Percentiles rank a stretch among this genome's conserved stretches.
Evolutionary conservation across 2,113 vertebrate species (phyloP).

Genomic region (Excalfactoria chinensis): DNA sequence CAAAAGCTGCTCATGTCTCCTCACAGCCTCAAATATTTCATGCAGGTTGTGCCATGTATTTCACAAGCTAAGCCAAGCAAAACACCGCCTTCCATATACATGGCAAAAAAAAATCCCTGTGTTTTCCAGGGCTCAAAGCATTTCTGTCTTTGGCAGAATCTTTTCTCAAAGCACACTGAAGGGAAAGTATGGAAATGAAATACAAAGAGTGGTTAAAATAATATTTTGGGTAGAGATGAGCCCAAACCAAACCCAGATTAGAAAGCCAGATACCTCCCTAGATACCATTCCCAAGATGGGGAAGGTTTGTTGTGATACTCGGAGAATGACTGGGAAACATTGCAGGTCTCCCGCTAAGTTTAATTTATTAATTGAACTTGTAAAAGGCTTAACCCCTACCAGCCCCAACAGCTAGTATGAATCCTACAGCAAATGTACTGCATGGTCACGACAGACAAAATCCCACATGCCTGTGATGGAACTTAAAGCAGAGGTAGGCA

Average conservation of each 20-base stretch:
- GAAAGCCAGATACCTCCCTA: slow-evolving; percentile 36
- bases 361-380: slow-evolving; percentile 36
- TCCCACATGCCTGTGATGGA: not conserved
- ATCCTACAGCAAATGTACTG: not conserved
- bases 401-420: not conserved
- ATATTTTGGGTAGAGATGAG: slow-evolving; percentile 61
- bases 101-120: slow-evolving; percentile 21
- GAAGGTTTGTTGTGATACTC: slow-evolving; percentile 31
- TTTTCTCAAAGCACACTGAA: slow-evolving; percentile 51
- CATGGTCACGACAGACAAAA: not conserved
- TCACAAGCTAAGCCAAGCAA: slow-evolving; percentile 61
- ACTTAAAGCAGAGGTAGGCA: not conserved
- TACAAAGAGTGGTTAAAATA: slow-evolving; percentile 66
- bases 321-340: not conserved
- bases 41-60: slow-evolving; percentile 72
- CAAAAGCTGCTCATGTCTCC: slow-evolving; percentile 44
- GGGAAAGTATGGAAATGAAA: slow-evolving; percentile 65
- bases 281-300: slow-evolving; percentile 13
- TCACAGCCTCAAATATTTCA: slow-evolving; percentile 68
- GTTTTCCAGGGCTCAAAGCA: slow-evolving; percentile 67
- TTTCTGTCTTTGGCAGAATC: slow-evolving; percentile 69
- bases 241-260: slow-evolving; percentile 47
- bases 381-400: not conserved
- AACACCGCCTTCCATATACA: slow-evolving; percentile 55
- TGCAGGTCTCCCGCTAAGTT: slow-evolving; percentile 14